These are phyloP conservation scores for Meteorus colon DNA, from an alignment of 2,888 invertebrate species.

Conservation along the genomic window DNA sequence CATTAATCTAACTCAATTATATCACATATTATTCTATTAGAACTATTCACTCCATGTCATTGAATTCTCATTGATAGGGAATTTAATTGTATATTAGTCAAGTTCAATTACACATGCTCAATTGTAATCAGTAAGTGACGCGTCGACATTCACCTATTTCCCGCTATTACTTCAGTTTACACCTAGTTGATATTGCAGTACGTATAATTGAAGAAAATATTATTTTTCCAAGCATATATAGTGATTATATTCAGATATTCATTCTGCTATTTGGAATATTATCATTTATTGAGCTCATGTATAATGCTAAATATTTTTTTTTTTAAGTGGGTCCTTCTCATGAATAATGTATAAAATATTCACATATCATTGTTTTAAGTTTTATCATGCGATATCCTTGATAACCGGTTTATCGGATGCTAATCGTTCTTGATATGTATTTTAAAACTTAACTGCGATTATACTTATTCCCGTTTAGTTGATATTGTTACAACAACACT, in stretches of 20 bases:
- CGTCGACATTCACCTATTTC: background rate
- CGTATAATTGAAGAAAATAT: background rate
- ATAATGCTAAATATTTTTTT: background rate
- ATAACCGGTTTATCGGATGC: background rate
- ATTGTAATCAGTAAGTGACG: background rate
- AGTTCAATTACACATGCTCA: background rate
- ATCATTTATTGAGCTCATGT: background rate
- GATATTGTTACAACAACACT: background rate
- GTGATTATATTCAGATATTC: background rate
- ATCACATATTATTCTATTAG: background rate
- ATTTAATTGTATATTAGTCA: background rate
- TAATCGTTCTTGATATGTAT: background rate
- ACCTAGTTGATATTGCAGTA: background rate
- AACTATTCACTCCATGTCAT: background rate
- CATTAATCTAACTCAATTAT: background rate
- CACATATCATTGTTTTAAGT: no score
- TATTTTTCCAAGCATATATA: background rate
- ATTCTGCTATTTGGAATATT: background rate
- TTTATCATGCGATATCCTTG: background rate
- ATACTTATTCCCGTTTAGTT: no score
- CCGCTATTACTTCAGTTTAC: constrained; percentile 5
- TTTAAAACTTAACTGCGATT: background rate
- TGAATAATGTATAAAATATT: background rate
- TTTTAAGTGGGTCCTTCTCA: background rate
- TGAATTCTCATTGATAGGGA: background rate